Evolutionary conservation across 2,113 vertebrate genomes (phyloP).

Genomic region (Microtus pennsylvanicus): DNA sequence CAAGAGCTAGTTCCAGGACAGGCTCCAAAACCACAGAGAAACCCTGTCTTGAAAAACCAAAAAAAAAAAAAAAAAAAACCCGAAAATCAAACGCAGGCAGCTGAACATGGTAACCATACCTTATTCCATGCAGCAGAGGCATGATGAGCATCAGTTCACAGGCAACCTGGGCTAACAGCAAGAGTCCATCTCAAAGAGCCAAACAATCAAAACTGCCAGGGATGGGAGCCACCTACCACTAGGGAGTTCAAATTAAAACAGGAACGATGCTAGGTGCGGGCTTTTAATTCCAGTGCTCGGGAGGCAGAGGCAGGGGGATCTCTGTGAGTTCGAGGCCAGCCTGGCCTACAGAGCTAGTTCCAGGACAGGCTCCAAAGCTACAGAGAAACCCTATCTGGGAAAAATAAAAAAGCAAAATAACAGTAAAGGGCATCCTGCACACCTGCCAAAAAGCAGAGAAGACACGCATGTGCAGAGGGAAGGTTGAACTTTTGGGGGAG

Average conservation of each 20-base stretch:
- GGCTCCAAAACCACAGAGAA: no score
- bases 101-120: not conserved
- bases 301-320: not conserved
- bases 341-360: not conserved
- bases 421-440: not conserved
- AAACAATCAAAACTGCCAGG: no score
- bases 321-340: not conserved
- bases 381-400: not conserved
- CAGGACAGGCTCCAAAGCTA: not conserved
- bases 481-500: no score
- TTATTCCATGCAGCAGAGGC: not conserved
- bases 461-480: no score
- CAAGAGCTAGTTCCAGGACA: no score
- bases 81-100: not conserved
- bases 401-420: no score
- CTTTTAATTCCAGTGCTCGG: not conserved
- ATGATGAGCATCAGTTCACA: not conserved
- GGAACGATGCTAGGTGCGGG: accelerated
- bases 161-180: not conserved
- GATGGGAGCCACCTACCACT: not conserved
- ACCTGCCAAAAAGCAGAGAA: not conserved
- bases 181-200: not conserved
- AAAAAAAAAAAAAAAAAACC: not conserved
- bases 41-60: no score
- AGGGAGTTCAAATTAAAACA: not conserved